Base-by-base conservation (phyloP, 1,140 invertebrate species). In the Atopsyche davidsoni region DNA sequence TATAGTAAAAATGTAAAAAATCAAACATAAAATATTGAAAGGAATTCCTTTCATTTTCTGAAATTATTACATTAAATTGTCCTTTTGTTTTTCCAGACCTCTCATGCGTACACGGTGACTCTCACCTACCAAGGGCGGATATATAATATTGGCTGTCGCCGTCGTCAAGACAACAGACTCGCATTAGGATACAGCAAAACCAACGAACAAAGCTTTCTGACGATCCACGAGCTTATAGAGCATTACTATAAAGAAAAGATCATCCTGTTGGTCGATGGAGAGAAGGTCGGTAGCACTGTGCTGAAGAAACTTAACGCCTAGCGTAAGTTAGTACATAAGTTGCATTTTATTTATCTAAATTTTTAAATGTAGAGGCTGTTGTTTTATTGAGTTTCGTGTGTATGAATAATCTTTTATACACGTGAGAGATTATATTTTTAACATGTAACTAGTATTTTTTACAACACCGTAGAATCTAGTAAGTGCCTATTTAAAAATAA, bases 131-230 rank as follows among this genome's bases (percentile, higher is more conserved):
- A 62, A n/a, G 63, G 59, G 28, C 55, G 60, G n/a, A 68, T 72
- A 16, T 68, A 71, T 47, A 73, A 73, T 53, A 69, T 73, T 1
- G 69, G 71, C 2, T 65, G 70, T 1, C 59, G 69, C 0, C 55
- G 64, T 2, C 60, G 69, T 1, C 51, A 63, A 2, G 69, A 73
- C 48, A 68, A 68, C 1, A 60, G 67, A 0, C 58, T 73, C 2
- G 68, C 70, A 1, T 59, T 73, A 14, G 70, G 70, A 36, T 72
- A 64, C 50, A 53, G 64, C 14, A 59, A 70, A 10, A 55, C 63
- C 4, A 64, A 64, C 0, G 69, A 72, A 42, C 57, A 66, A 7
- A 67, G 65, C 49, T 72, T 72, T 60, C 46, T 59, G 4, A 64
- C 60, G 42, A 64, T 71, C 14, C 56, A 66, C 17, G 64, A 68